A percentile compares a stretch with the other conserved stretches of the same genome.
Evolutionary conservation across 2,888 invertebrate genomes (phyloP).

Genomic region (Eupeodes latifasciatus): DNA sequence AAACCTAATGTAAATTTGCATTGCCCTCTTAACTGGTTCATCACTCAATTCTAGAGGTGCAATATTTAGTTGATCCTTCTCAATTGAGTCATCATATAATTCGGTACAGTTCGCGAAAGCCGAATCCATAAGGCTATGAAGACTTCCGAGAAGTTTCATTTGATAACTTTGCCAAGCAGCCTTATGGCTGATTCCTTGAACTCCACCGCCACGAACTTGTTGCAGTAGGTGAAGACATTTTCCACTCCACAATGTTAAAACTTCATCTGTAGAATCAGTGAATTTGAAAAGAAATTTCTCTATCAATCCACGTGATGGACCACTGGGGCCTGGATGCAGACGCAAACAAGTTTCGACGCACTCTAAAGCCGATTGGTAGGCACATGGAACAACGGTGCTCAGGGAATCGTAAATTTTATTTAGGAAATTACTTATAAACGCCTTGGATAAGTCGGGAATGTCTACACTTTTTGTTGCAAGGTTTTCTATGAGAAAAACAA

Average conservation of each 20-base stretch:
- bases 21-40: slow-evolving; percentile 78
- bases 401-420: slow-evolving; percentile 79
- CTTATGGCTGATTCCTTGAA: slow-evolving; percentile 79
- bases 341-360: slow-evolving; percentile 79
- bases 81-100: slow-evolving; percentile 77
- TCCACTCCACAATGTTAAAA: slow-evolving; percentile 77
- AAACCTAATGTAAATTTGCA: slow-evolving; percentile 78
- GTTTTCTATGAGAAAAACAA: slow-evolving; percentile 66
- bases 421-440: slow-evolving; percentile 78
- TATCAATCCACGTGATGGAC: slow-evolving; percentile 77
- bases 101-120: slow-evolving; percentile 79
- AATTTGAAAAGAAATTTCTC: slow-evolving; percentile 79
- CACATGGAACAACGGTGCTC: slow-evolving; percentile 57
- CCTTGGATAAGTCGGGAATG: slow-evolving; percentile 79
- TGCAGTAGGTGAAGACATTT: slow-evolving; percentile 81
- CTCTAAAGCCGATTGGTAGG: slow-evolving; percentile 77
- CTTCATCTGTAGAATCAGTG: slow-evolving; percentile 77
- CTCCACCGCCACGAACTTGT: slow-evolving; percentile 79
- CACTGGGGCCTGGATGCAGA: slow-evolving; percentile 79
- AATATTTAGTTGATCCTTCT: slow-evolving; percentile 66
- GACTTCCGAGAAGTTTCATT: slow-evolving; percentile 78
- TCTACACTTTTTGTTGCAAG: slow-evolving; percentile 77
- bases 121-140: slow-evolving; percentile 78
- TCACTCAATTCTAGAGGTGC: slow-evolving; percentile 72
- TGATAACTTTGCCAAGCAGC: slow-evolving; percentile 80